Evolutionary conservation across 1,140 invertebrate species (phyloP), one percentile per base, ranked within the genome.

Genomic region (Phthorimaea operculella): DNA sequence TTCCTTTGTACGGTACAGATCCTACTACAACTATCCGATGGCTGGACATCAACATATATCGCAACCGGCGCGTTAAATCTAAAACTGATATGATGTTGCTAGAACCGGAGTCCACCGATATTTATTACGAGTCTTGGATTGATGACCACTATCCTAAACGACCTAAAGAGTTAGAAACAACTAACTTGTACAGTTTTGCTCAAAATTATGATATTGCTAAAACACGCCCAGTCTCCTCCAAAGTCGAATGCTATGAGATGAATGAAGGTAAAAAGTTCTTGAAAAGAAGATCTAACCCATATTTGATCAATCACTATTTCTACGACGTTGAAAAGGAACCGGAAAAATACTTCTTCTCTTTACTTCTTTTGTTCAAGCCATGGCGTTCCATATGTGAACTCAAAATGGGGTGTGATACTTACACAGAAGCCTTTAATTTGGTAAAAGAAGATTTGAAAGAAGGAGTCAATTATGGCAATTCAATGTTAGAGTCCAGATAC

Each of bases 1-100:
- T 70, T 51, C 54, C 72, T 18, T 52, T 80, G 21, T 60, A 70
- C 55, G 70, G 66, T 7, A 80, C 76, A 15, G 75, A 80, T 68
- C 50, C 60, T 0, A 39, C 66, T 15, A 83, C 76, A 11, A 74
- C 66, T 28, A 73, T 79, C 18, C 54, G 56, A 59, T 83, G 74
- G 74, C 49, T 80, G 47, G 69, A 79, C 60, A 65, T 74, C 12
- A 75, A 68, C 53, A 59, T 68, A 3, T n/a, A 16, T 55, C 45
- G 62, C 1, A 57, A 57, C n/a, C 45, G 52, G 10, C 4, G 54
- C 4, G 50, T 60, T 33, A 60, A 60, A 48, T 51, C 55, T 12
- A 58, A 57, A 55, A 17, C n/a, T 17, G 53, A 62, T n/a, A 50
- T 58, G 9, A 53, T 15, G 1, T 2, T 16, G 11, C 33, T 58